phyloP scores from a whole-genome alignment of 2,113 vertebrate genomes.

The Smithornis capensis region DNA sequence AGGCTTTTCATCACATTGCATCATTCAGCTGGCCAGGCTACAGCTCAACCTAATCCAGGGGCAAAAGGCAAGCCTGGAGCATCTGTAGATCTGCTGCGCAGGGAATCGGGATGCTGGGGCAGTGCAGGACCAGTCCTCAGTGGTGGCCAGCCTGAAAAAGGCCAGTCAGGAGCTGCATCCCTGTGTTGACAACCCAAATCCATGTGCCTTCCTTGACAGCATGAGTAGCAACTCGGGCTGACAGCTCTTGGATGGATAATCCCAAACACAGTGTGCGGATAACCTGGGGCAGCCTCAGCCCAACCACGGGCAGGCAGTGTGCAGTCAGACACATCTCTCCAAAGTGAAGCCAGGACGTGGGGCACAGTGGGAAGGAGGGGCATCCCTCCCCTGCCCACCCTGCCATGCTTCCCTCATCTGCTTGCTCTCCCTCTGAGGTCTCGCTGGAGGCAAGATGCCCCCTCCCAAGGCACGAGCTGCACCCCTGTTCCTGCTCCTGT shows the following conservation, averaged over 20 bases:
- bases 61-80: not conserved
- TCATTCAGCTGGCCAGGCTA: constrained; percentile 14
- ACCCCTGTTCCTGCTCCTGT: not conserved
- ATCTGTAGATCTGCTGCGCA: not conserved
- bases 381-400: not conserved
- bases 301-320: accelerated
- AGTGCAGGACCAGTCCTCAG: not conserved
- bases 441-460: not conserved
- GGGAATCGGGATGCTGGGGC: not conserved
- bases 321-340: not conserved
- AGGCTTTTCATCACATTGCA: constrained; percentile 27
- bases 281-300: not conserved
- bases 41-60: not conserved
- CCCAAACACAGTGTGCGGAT: not conserved
- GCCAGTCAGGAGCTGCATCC: not conserved
- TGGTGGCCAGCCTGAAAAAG: not conserved
- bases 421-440: not conserved
- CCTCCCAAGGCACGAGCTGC: not conserved
- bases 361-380: not conserved
- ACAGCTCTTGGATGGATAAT: not conserved
- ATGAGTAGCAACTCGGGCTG: not conserved
- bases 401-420: not conserved
- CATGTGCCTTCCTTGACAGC: not conserved
- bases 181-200: not conserved
- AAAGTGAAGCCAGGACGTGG: not conserved